phyloP scores from a whole-genome alignment of 1,140 invertebrate species.

The Pristionchus pacificus region DNA sequence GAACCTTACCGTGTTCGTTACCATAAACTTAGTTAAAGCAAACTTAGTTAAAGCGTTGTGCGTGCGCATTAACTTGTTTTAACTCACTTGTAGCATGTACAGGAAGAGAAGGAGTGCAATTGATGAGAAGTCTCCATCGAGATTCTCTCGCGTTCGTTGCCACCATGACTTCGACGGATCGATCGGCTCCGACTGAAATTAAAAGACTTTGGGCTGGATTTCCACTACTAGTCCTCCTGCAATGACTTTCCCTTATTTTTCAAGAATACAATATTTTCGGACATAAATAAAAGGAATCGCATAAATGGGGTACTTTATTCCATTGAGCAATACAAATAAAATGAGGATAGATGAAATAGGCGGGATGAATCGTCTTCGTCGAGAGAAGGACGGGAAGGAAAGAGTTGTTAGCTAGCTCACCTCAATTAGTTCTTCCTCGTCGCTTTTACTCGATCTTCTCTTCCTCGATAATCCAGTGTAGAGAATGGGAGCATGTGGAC shows the following conservation, averaged over 20 bases:
- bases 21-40: no score
- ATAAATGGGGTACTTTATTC: neutral
- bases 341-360: slow-evolving; percentile 1
- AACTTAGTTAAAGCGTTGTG: no score
- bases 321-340: neutral
- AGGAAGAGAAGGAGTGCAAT: slow-evolving; percentile 50
- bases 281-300: neutral
- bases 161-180: slow-evolving; percentile 38
- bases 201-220: neutral
- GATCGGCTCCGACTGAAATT: slow-evolving; percentile 36
- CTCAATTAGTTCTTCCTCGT: slow-evolving; percentile 4
- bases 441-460: slow-evolving; percentile 6
- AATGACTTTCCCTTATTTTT: slow-evolving; percentile 9
- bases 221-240: neutral
- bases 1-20: no score
- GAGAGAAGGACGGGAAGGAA: no score
- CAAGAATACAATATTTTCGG: slow-evolving; percentile 1
- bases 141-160: slow-evolving; percentile 37
- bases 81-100: slow-evolving; percentile 50
- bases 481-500: slow-evolving; percentile 31
- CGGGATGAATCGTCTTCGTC: no score
- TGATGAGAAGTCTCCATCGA: slow-evolving; percentile 56
- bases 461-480: slow-evolving; percentile 9
- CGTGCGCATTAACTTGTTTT: no score
- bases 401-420: neutral